phyloP scores from a whole-genome alignment of 23 tunicate species.

The Phallusia fumigata region DNA sequence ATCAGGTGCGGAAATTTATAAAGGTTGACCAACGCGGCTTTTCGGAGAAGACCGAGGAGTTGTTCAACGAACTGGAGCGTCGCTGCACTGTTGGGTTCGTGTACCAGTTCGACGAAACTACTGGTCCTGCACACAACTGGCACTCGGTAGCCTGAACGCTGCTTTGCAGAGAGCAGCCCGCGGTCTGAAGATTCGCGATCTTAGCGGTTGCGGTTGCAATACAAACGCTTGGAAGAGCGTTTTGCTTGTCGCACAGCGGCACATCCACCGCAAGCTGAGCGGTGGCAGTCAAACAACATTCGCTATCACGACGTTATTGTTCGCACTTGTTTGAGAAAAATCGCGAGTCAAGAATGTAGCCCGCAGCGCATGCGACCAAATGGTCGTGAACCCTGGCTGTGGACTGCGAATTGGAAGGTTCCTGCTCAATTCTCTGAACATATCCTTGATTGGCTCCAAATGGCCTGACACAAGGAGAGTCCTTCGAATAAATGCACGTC shows the following conservation, averaged over 20 bases:
- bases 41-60: not conserved
- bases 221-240: no score
- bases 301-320: no score
- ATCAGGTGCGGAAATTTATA: not conserved
- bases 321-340: no score
- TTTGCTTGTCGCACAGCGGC: no score
- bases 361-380: no score
- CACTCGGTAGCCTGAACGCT: not conserved
- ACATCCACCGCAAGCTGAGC: no score
- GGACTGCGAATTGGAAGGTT: not conserved
- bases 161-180: no score
- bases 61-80: not conserved
- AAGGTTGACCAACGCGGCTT: conserved; percentile 11
- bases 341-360: no score
- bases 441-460: not conserved
- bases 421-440: conserved; percentile 1
- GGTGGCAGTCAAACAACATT: no score
- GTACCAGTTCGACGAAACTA: not conserved
- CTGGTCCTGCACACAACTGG: not conserved
- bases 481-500: not conserved
- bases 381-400: no score
- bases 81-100: not conserved
- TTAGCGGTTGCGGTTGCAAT: no score
- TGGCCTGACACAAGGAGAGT: not conserved
- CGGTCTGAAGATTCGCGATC: no score